A percentile compares a stretch with the other conserved stretches of the same genome.
Conservation (phyloP, 1,140 invertebrate genomes). For the Drosophila teissieri region DNA sequence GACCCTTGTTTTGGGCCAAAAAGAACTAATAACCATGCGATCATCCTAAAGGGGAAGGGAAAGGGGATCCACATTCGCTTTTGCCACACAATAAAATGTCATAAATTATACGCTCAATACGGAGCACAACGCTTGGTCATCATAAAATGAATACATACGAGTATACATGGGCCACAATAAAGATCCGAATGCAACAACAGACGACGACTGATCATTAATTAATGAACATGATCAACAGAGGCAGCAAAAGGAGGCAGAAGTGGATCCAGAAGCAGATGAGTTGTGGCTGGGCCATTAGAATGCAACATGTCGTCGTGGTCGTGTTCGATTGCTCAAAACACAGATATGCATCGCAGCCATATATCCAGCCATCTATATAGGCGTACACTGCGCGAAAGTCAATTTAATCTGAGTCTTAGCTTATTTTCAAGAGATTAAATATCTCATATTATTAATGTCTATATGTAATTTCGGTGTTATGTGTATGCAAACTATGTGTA, state of each 20-base stretch:
- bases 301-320: slow-evolving; percentile 77
- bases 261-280: slow-evolving; percentile 43
- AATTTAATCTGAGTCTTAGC: too few relatives aligned
- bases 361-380: slow-evolving; percentile 31
- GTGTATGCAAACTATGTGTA: too few relatives aligned
- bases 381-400: not conserved
- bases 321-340: slow-evolving; percentile 60
- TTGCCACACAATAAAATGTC: slow-evolving; percentile 80
- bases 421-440: too few relatives aligned
- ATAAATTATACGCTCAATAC: slow-evolving; percentile 74
- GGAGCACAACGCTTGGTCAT: slow-evolving; percentile 72
- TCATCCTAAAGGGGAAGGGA: not conserved
- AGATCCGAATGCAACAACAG: slow-evolving; percentile 59
- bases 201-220: slow-evolving; percentile 78
- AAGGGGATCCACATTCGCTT: slow-evolving; percentile 49
- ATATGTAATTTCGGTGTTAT: too few relatives aligned
- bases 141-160: slow-evolving; percentile 60
- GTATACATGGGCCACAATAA: slow-evolving; percentile 56
- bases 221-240: slow-evolving; percentile 77
- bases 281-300: slow-evolving; percentile 72
- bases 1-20: slow-evolving; percentile 20
- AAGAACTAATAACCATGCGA: slow-evolving; percentile 5
- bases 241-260: slow-evolving; percentile 31
- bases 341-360: slow-evolving; percentile 60
- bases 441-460: too few relatives aligned